Evolutionary conservation across 2,888 invertebrate species (phyloP).

Genomic region (Drosophila atripex): DNA sequence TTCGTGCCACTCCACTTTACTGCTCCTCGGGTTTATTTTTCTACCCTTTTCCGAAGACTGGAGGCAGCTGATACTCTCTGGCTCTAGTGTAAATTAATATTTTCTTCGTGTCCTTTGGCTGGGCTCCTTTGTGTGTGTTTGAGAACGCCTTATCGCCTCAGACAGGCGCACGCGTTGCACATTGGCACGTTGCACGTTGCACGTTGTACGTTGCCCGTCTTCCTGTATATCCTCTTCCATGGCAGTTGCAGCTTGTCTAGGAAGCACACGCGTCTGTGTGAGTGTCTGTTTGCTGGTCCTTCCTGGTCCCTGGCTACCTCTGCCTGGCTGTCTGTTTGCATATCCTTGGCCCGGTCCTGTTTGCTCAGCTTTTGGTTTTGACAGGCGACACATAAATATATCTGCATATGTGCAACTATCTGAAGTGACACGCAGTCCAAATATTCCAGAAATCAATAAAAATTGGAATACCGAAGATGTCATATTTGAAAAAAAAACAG

Average conservation of each 20-base stretch:
- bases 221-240: not conserved
- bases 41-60: conserved; percentile 56
- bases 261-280: conserved; percentile 65
- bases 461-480: no score
- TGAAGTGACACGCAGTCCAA: not conserved
- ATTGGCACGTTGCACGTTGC: conserved; percentile 47
- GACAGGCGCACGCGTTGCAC: conserved; percentile 71
- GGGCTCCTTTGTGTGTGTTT: conserved; percentile 28
- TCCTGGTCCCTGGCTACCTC: conserved; percentile 22
- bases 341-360: conserved; percentile 55
- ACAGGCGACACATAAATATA: conserved; percentile 14
- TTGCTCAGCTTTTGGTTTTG: conserved; percentile 71
- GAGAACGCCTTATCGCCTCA: conserved; percentile 57
- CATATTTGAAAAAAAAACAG: no score
- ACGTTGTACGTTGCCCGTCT: conserved; percentile 1
- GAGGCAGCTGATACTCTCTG: conserved; percentile 63
- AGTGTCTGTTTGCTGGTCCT: conserved; percentile 37
- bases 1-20: conserved; percentile 10
- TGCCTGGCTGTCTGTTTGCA: conserved; percentile 65
- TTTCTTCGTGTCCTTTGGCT: conserved; percentile 57
- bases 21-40: conserved; percentile 2
- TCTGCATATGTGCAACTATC: conserved; percentile 36
- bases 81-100: conserved; percentile 71
- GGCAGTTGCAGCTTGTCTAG: conserved; percentile 70
- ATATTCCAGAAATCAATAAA: conserved; percentile 3